Conservation (phyloP, 1,140 invertebrate species). For the Trichoplusia ni region DNA sequence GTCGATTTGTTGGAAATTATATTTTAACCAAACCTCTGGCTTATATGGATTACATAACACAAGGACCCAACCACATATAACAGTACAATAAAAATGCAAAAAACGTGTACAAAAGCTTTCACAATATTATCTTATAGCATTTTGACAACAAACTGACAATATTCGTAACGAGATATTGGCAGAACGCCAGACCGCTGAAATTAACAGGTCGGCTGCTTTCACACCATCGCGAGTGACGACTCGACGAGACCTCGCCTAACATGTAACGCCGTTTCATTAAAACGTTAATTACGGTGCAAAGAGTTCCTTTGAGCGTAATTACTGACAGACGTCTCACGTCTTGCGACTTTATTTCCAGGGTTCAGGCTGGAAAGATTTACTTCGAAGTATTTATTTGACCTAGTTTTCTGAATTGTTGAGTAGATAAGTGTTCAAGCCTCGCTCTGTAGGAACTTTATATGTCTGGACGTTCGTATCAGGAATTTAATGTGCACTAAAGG, state of each 20-base stretch:
- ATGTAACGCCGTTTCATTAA: constrained; percentile 17
- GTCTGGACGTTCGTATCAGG: no score
- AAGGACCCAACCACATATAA: no score
- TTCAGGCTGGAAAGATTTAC: neutral
- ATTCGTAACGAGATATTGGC: constrained; percentile 21
- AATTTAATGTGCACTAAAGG: no score
- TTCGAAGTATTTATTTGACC: constrained; percentile 9
- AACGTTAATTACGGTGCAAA: constrained; percentile 13
- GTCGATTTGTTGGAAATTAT: no score
- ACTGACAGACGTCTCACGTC: neutral
- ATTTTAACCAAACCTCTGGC: no score
- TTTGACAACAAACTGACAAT: constrained; percentile 21
- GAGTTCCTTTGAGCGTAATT: constrained; percentile 5
- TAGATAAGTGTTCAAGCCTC: no score
- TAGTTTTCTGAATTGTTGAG: neutral
- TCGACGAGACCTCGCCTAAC: neutral
- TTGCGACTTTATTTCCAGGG: no score
- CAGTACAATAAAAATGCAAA: neutral
- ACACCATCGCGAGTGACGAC: neutral
- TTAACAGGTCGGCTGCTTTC: constrained; percentile 16
- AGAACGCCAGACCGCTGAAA: constrained; percentile 2
- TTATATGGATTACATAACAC: no score
- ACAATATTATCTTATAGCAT: neutral
- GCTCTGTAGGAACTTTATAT: no score
- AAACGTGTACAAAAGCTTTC: neutral